Conservation (phyloP, 1,140 invertebrate species). For the Temnothorax nylanderi region DNA sequence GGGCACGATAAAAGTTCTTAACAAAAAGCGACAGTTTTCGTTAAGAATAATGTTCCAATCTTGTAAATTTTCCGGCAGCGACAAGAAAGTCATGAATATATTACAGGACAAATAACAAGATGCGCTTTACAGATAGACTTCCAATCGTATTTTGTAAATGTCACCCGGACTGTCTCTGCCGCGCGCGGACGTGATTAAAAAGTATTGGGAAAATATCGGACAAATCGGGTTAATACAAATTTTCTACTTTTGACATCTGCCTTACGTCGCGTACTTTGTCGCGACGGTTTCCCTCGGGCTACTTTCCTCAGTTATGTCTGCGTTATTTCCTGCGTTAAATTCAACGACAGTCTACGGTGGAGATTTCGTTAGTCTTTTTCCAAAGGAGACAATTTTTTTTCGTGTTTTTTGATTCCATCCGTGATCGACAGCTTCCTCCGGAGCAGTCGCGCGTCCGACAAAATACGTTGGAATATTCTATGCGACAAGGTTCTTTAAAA, state of each 20-base stretch:
- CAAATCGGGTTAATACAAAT: constrained; percentile 48
- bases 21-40: constrained; percentile 47
- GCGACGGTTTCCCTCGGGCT: neutral
- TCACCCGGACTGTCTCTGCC: constrained; percentile 29
- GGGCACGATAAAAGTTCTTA: neutral
- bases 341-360: neutral
- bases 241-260: constrained; percentile 19
- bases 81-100: constrained; percentile 50
- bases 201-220: constrained; percentile 49
- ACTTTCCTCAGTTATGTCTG: neutral
- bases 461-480: constrained; percentile 5
- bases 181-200: constrained; percentile 44
- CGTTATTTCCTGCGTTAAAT: constrained; percentile 30
- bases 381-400: neutral
- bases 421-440: constrained; percentile 17
- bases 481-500: neutral
- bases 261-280: constrained; percentile 4
- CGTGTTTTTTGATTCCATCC: neutral
- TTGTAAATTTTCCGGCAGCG: constrained; percentile 32
- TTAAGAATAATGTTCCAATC: constrained; percentile 23
- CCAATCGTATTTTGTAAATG: constrained; percentile 49
- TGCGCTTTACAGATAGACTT: constrained; percentile 47
- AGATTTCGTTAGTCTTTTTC: neutral
- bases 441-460: neutral
- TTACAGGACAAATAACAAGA: constrained; percentile 44